A percentile compares a stretch with the other conserved stretches of the same genome.
phyloP scores from a whole-genome alignment of 2,797 vertebrate species.

The Labeo calbasu region DNA sequence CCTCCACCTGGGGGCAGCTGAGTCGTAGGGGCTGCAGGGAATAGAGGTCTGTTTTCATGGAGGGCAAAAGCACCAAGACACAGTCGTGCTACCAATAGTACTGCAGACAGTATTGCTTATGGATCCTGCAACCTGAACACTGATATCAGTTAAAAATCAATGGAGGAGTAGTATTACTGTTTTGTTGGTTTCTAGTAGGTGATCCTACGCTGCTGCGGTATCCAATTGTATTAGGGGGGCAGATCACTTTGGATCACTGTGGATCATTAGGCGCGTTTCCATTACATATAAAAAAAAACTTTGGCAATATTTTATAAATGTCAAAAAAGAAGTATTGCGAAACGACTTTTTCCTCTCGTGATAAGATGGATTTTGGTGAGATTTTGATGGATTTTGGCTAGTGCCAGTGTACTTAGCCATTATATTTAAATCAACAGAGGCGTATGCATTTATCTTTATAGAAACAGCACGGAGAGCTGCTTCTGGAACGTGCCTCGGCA shows the following conservation, averaged over 20 bases:
- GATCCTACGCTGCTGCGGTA: not conserved
- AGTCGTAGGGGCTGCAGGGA: slow-evolving; percentile 61
- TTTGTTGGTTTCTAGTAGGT: not conserved
- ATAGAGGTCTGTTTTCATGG: slow-evolving; percentile 7
- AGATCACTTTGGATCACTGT: not conserved
- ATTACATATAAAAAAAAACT: too few species aligned
- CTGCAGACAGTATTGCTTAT: not conserved
- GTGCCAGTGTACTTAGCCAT: too few species aligned
- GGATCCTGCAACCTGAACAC: not conserved
- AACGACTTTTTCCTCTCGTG: too few species aligned
- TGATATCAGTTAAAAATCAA: not conserved
- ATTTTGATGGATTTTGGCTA: too few species aligned
- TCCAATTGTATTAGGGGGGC: not conserved
- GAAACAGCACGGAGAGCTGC: too few species aligned
- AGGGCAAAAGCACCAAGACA: not conserved
- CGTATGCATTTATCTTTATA: too few species aligned
- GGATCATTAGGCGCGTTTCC: too few species aligned
- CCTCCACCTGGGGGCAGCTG: slow-evolving; percentile 77
- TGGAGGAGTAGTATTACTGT: not conserved
- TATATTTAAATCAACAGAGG: too few species aligned
- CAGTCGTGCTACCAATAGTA: not conserved
- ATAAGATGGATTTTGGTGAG: too few species aligned
- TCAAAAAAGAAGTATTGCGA: too few species aligned
- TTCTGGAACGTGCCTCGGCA: too few species aligned
- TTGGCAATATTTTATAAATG: too few species aligned